Base-by-base conservation (phyloP, 2,113 vertebrate genomes). In the Haplochromis burtoni region DNA sequence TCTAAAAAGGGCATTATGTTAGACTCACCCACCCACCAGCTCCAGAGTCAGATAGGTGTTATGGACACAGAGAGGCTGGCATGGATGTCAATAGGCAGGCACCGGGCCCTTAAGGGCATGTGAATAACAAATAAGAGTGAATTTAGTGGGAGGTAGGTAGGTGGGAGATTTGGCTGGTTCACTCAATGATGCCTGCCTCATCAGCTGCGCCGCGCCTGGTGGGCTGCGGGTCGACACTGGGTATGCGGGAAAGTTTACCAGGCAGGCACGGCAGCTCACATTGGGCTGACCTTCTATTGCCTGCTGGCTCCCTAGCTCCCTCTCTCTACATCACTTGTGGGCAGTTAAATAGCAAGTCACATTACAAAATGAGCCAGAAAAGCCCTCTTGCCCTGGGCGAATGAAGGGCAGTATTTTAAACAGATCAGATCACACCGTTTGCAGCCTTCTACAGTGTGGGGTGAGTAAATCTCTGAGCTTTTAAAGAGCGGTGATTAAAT, bases 401-500 rank as follows among this genome's bases (percentile, higher is more conserved):
- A 92, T 86, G 86, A 87, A 82, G 91, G 89, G 80, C 85, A 17
- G 85, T 89, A 86, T 93, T 92, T 93, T 87, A 94, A 95, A 93
- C 88, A 91, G 83, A 94, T 94, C 91, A 85, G 78, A 93, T 91
- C 73, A 45, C 90, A 87, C 47, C 85, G 76, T 92, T 87, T 85
- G 51, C 87, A 87, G 90, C 87, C 84, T 78, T 89, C 35, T 79
- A 66, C 87, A 40, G 86, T 59, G 83, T 4, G 26, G 83, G 89
- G 84, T 82, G 89, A 92, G 92, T 94, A 94, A 94, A 95, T 95
- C 90, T 92, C 29, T 9, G 79, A 83, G 87, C 82, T 93, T 94
- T 92, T 93, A 93, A 94, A 93, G 87, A 93, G 89, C 21, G 8
- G 90, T 81, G 82, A 93, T 96, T 91, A 95, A 91, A 94, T 87